These are phyloP conservation scores for Scytalopus superciliaris DNA, from an alignment of 2,113 vertebrate genomes.

Conservation along the genomic window DNA sequence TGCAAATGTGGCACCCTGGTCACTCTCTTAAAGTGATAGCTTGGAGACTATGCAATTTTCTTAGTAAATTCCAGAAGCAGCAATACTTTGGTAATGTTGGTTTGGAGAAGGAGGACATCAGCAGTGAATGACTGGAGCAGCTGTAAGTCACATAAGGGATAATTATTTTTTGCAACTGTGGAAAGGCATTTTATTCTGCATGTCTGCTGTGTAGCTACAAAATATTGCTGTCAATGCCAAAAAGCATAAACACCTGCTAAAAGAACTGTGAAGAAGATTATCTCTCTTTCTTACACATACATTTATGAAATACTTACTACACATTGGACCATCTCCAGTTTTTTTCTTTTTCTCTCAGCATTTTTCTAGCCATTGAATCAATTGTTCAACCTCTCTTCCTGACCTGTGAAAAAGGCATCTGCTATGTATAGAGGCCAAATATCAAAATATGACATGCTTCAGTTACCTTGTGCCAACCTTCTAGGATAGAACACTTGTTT, in stretches of 20 bases:
- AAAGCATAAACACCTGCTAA: slow-evolving; percentile 58
- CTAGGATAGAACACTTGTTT: neutral
- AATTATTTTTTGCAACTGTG: slow-evolving; percentile 60
- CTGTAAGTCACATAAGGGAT: slow-evolving; percentile 61
- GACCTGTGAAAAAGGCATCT: slow-evolving; percentile 59
- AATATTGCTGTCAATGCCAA: slow-evolving; percentile 58
- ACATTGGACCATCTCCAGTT: slow-evolving; percentile 30
- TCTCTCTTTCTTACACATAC: slow-evolving; percentile 26
- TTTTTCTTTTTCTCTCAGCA: slow-evolving; percentile 22
- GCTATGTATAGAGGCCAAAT: slow-evolving; percentile 23
- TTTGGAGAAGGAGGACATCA: slow-evolving; percentile 47
- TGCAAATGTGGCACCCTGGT: neutral
- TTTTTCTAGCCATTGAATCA: slow-evolving; percentile 23
- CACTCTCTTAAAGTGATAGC: slow-evolving; percentile 4
- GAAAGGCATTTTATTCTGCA: slow-evolving; percentile 45
- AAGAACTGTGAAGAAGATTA: slow-evolving; percentile 48
- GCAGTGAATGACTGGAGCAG: slow-evolving; percentile 57
- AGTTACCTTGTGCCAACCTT: neutral
- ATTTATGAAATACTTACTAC: neutral
- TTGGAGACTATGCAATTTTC: slow-evolving; percentile 33
- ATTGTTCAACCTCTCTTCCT: slow-evolving; percentile 30
- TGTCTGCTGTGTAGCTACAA: slow-evolving; percentile 56
- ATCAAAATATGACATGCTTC: neutral
- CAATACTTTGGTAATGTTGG: slow-evolving; percentile 14
- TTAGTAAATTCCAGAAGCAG: slow-evolving; percentile 36